Conservation (phyloP, 2,888 invertebrate species). For the Athetis lepigone region DNA sequence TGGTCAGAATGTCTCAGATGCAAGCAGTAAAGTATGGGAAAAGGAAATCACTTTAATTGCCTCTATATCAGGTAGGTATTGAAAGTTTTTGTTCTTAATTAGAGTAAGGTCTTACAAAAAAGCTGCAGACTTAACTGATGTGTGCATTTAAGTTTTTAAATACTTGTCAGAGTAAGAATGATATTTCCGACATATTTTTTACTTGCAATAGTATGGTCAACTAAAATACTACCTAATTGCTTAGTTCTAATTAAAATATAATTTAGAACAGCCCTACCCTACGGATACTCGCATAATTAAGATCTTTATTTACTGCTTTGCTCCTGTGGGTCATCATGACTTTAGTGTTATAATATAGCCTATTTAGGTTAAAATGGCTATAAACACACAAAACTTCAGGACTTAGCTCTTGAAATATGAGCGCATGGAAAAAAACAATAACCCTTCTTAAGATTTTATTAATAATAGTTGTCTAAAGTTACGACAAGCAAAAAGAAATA, state of each 20-base stretch:
- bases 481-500: no score
- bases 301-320: no score
- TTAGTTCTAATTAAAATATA: neutral
- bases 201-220: neutral
- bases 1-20: conserved; percentile 37
- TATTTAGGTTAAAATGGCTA: no score
- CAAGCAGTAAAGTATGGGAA: conserved; percentile 36
- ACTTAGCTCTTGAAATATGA: no score
- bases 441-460: no score
- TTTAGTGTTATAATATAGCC: no score
- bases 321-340: no score
- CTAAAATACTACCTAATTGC: neutral
- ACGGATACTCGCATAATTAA: no score
- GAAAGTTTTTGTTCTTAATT: conserved; percentile 8
- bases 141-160: conserved; percentile 14
- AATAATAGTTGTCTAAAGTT: no score
- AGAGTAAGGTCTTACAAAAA: conserved; percentile 19
- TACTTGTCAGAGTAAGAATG: conserved; percentile 6
- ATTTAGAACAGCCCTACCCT: no score
- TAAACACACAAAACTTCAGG: no score
- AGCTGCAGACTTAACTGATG: conserved; percentile 6
- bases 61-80: neutral
- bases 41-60: conserved; percentile 53
- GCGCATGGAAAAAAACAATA: no score
- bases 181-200: conserved; percentile 37